Evolutionary conservation across 2,113 vertebrate species (phyloP).

Genomic region (Paraplagusia blochii): DNA sequence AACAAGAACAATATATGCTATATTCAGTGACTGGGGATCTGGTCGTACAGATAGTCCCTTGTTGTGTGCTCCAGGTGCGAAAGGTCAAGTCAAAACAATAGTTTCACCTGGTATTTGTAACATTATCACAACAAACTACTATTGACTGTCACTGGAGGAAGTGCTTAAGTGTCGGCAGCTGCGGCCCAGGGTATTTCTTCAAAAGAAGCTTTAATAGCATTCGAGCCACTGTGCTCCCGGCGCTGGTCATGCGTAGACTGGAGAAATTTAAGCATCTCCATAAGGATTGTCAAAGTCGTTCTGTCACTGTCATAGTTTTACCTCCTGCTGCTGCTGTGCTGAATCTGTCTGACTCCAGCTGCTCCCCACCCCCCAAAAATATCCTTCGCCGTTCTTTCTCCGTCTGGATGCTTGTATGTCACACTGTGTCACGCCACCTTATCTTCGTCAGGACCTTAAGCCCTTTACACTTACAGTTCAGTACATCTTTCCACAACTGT

Average conservation of each 20-base stretch:
- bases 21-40: background rate
- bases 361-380: constrained; percentile 48
- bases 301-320: constrained; percentile 54
- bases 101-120: background rate
- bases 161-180: constrained; percentile 15
- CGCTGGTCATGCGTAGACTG: constrained; percentile 32
- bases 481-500: constrained; percentile 28
- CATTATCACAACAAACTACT: background rate
- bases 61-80: background rate
- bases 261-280: constrained; percentile 46
- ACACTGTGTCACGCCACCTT: constrained; percentile 38
- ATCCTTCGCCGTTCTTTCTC: constrained; percentile 27
- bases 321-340: constrained; percentile 44
- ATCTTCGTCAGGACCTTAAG: constrained; percentile 32
- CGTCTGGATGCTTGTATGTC: constrained; percentile 33
- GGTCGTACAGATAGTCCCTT: background rate
- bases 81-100: constrained; percentile 3
- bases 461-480: constrained; percentile 8
- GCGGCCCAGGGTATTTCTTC: constrained; percentile 13
- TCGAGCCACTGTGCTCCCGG: constrained; percentile 8
- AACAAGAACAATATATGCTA: background rate
- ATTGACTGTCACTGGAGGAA: constrained; percentile 8
- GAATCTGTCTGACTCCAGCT: constrained; percentile 43
- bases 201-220: constrained; percentile 26
- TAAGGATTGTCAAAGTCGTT: constrained; percentile 48